A percentile compares a stretch with the other conserved stretches of the same genome.
phyloP scores from a whole-genome alignment of 2,888 invertebrate genomes.

The Ariolimax columbianus region DNA sequence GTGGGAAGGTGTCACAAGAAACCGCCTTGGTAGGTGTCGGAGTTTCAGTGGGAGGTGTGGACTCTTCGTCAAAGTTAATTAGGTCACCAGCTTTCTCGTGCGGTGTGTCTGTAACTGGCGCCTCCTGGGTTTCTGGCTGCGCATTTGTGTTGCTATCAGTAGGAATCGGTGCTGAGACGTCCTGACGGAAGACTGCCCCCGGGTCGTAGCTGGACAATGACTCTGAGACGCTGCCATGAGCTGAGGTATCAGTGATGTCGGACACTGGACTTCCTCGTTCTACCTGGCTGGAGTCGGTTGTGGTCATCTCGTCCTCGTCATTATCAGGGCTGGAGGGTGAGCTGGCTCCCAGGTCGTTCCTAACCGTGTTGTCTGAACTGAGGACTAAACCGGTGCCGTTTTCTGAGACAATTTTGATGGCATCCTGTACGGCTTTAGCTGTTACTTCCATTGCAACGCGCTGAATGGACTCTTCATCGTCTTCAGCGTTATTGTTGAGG shows the following conservation, averaged over 20 bases:
- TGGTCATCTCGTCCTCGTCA: constrained; percentile 45
- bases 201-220: constrained; percentile 50
- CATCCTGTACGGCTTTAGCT: constrained; percentile 57
- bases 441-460: constrained; percentile 56
- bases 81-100: background rate
- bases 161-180: constrained; percentile 1
- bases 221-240: constrained; percentile 42
- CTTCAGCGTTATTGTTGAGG: constrained; percentile 30
- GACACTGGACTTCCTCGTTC: constrained; percentile 40
- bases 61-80: constrained; percentile 10
- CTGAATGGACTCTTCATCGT: constrained; percentile 54
- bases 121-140: background rate
- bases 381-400: constrained; percentile 47
- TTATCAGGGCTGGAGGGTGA: constrained; percentile 41
- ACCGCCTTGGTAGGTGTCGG: constrained; percentile 35
- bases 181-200: constrained; percentile 42
- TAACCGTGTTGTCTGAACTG: constrained; percentile 9
- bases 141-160: background rate
- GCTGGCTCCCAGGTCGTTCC: constrained; percentile 32
- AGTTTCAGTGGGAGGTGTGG: background rate
- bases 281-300: constrained; percentile 49
- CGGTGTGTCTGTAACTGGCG: background rate
- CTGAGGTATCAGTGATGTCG: constrained; percentile 42
- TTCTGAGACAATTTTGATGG: constrained; percentile 56
- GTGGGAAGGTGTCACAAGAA: constrained; percentile 15